Conservation (phyloP, 2,113 vertebrate species). For the Pogona vitticeps region DNA sequence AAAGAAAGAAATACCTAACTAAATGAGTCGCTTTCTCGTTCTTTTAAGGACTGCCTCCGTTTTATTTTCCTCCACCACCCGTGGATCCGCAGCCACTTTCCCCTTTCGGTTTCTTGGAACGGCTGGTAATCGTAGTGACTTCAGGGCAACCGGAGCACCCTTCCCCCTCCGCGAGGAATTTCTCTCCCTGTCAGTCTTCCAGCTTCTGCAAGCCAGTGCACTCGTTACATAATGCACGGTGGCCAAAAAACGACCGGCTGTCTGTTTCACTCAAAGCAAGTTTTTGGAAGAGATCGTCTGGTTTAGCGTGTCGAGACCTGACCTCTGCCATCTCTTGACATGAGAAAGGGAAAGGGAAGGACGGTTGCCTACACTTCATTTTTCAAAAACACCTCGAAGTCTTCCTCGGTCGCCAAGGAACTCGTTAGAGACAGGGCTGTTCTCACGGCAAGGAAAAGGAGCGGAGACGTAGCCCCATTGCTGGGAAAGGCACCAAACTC, state of each 20-base stretch:
- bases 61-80: constrained; percentile 31
- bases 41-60: constrained; percentile 6
- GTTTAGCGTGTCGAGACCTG: constrained; percentile 27
- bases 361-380: neutral
- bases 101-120: constrained; percentile 59
- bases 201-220: constrained; percentile 58
- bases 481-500: constrained; percentile 26
- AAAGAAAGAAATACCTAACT: constrained; percentile 27
- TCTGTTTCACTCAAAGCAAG: constrained; percentile 19
- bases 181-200: constrained; percentile 68
- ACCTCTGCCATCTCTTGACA: constrained; percentile 23
- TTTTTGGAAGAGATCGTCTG: constrained; percentile 15
- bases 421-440: neutral
- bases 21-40: neutral
- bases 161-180: constrained; percentile 70
- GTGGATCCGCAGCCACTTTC: constrained; percentile 52
- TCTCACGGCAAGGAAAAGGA: neutral
- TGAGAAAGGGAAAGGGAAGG: neutral
- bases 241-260: constrained; percentile 48
- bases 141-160: constrained; percentile 48
- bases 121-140: constrained; percentile 55
- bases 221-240: constrained; percentile 71
- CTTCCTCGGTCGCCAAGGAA: neutral
- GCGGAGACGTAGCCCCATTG: constrained; percentile 20
- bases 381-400: neutral